Evolutionary conservation across 2,113 vertebrate species (phyloP), one percentile per base, ranked within the genome.

Genomic region (Peromyscus polionotus): DNA sequence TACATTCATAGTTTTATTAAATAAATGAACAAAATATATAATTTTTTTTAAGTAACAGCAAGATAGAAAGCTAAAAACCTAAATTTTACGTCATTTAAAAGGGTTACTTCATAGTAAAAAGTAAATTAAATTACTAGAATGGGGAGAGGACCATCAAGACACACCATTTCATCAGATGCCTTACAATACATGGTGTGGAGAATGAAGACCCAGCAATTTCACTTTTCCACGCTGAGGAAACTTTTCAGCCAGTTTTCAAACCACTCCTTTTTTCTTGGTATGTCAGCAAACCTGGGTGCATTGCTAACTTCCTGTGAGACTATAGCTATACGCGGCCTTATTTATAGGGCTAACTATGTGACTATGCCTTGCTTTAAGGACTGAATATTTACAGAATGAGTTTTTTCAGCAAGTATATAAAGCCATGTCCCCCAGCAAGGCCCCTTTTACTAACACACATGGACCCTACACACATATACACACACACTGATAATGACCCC

Each of bases 331-430:
- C 4, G 0, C 5, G 77, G 45, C 2, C 3, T 94, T 95, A 80
- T 59, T 95, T 89, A 81, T 86, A 92, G 79, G 17, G 48, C 77
- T 33, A 87, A 59, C 12, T 75, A 63, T 0, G 12, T 48, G 19
- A 73, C 19, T 36, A 36, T n/a, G 14, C 42, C 67, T 91, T 59
- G 76, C 20, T 91, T 93, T 91, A 81, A 70, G 70, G 19, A 81
- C 20, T 6, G 61, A 81, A 39, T 90, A 95, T 94, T 96, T 88
- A 80, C 39, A 94, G 65, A 84, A 91, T 70, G 59, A 3, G 72
- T 81, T 84, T 85, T 81, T 76, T 83, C 70, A 87, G 51, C 26
- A 92, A 70, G 39, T 26, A 76, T 45, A 61, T 17, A 33, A 48
- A 92, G 67, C 20, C 81, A 61, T 70, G 63, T 14, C 4, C 45